Conservation (phyloP, 2,113 vertebrate species). For the Anthoscopus minutus region DNA sequence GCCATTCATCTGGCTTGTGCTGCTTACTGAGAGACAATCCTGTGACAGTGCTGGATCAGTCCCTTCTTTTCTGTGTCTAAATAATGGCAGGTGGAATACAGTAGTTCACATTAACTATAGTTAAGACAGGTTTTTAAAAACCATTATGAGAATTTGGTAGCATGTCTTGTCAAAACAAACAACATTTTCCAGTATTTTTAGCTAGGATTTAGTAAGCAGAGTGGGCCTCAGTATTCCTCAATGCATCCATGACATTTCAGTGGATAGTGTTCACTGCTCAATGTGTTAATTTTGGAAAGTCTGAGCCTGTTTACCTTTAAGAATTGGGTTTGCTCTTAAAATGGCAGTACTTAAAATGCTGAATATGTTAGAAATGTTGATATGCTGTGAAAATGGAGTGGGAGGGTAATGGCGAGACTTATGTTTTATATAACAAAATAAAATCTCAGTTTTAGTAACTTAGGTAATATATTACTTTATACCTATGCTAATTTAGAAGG, state of each 20-base stretch:
- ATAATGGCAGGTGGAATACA: not conserved
- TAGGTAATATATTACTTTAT: not conserved
- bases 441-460: not conserved
- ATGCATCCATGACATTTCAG: fast-evolving
- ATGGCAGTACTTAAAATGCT: not conserved
- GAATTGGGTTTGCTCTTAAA: not conserved
- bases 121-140: not conserved
- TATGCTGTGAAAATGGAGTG: not conserved
- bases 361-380: not conserved
- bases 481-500: not conserved
- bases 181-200: not conserved
- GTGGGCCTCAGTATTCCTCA: not conserved
- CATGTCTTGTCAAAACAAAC: not conserved
- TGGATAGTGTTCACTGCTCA: not conserved
- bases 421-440: not conserved
- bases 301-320: not conserved
- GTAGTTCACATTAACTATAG: not conserved
- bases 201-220: not conserved
- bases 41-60: not conserved
- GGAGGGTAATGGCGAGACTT: not conserved
- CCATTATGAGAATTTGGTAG: not conserved
- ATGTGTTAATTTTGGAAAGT: not conserved
- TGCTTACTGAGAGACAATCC: not conserved
- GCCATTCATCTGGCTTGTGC: not conserved
- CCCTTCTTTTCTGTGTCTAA: not conserved